Base-by-base conservation (phyloP, 2,113 vertebrate species). In the Pelecanoides urinatrix region DNA sequence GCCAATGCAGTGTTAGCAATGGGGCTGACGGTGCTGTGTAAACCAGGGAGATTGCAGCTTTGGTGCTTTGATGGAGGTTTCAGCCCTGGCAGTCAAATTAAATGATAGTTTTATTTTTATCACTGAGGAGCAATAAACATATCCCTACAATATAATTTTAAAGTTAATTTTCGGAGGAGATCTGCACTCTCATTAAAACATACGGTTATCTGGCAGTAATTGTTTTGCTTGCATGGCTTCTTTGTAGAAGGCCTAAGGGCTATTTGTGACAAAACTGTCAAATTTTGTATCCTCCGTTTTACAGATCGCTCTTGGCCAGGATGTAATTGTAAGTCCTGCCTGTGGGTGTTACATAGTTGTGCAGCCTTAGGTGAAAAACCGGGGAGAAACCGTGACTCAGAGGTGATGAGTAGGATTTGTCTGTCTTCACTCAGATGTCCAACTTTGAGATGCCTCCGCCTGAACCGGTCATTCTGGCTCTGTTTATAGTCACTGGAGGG, bases 261-360 rank as follows among this genome's bases (percentile, higher is more conserved):
- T 92, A 10, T 63, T 93, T 94, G 65, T 86, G 72, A 84, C 63
- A 84, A 88, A 92, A 71, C 88, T 86, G 82, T 86, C 86, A 72
- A 45, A 72, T 94, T 92, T 75, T 49, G 56, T 86, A 27, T 83
- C 44, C 70, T 84, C 49, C 13, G 4, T 77, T 92, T 75, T 52
- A 52, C 56, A 65, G 76, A 52, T 66, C 0, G 30, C 88, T 71
- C 44, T 75, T 11, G 65, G 83, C 72, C 84, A 75, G 83, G 92
- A 71, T 81, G 44, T 78, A 81, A 49, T 86, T 81, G 89, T 81
- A 52, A 65, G 42, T 71, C 68, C 83, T 84, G 76, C 76, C 56
- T 30, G 76, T 86, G 86, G 90, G 56, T 32, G 68, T 84, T 71
- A 12, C 2, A 7, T 3, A 59, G 58, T 38, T 89, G 47, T 81